These are phyloP conservation scores for Homarus gammarus DNA, from an alignment of 2,888 invertebrate species.

Conservation along the genomic window DNA sequence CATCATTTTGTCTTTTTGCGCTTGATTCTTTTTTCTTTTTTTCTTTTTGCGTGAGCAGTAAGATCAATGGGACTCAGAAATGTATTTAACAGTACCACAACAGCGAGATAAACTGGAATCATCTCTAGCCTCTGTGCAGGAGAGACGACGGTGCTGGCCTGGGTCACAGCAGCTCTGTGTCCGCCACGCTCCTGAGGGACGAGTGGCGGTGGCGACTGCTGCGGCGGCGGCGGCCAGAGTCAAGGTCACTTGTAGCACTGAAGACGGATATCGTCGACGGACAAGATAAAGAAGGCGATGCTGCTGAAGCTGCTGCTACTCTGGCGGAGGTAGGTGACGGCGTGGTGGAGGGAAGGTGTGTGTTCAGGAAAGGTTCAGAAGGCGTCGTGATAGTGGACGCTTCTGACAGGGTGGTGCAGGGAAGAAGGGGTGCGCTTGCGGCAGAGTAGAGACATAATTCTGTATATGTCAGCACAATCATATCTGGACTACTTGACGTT, in stretches of 20 bases:
- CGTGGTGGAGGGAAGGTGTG: not conserved
- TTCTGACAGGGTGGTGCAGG: not conserved
- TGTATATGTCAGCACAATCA: not conserved
- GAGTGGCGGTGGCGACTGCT: not conserved
- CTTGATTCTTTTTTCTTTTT: not conserved
- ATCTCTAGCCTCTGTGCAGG: not conserved
- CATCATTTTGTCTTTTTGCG: not conserved
- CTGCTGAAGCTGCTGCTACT: constrained; percentile 10
- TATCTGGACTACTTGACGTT: not conserved
- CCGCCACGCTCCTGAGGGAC: not conserved
- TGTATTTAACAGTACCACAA: not conserved
- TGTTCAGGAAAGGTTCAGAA: not conserved
- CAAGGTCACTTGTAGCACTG: constrained; percentile 59
- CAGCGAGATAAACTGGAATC: constrained; percentile 35
- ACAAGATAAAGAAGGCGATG: constrained; percentile 27
- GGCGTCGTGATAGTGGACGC: not conserved
- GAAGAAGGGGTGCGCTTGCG: not conserved
- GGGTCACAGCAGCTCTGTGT: constrained; percentile 16
- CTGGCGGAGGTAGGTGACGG: constrained; percentile 4
- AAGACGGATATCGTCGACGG: constrained; percentile 20
- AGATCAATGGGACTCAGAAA: constrained; percentile 13
- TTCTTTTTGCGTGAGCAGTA: not conserved
- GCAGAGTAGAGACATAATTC: not conserved
- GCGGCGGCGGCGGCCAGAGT: constrained; percentile 35
- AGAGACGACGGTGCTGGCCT: constrained; percentile 27